Base-by-base conservation (phyloP, 2,888 invertebrate species). In the Punctoribates punctum region DNA sequence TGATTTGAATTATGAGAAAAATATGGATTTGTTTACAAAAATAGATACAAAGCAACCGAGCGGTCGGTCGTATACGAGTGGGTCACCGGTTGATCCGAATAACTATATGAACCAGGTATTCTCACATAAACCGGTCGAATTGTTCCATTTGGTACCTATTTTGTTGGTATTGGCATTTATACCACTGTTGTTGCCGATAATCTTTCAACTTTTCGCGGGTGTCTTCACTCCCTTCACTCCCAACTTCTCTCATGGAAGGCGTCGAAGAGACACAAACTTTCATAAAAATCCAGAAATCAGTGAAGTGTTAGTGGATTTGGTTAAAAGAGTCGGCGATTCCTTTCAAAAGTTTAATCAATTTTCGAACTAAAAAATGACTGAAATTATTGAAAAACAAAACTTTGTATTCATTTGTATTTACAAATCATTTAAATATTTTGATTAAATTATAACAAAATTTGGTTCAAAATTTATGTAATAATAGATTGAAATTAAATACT, bases 241-340 rank as follows among this genome's bases (percentile, higher is more conserved):
- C n/a, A 73, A 73, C 60, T 73, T 73, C 57, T 29, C 54, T 73
- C 73, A 73, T 29, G 73, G 73, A 23, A 73, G 27, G 48, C 54
- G 60, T 27, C 54, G 27, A 42, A 48, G 73, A 34, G 73, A 73
- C 11, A 29, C 73, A 51, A 72, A 48, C 38, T 48, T 72, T 48
- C 72, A 72, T 20, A 11, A 17, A 15, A 72, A 27, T n/a, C 46
- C 42, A 48, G 20, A 72, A 15, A 72, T 72, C 20, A 72, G 48
- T 48, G 9, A 72, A 48, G 8, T 72, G 8, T 46, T 72, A 15
- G 1, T 72, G 13, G n/a, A 42, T 27, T 17, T 72, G 23, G 23
- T 27, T 5, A 42, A 20, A 48, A 72, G 25, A 48, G 20, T 72
- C 25, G 48, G 17, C 42, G 25, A 42, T 6, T 72, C 72, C n/a